These are phyloP conservation scores for Melinaea menophilus DNA, from an alignment of 2,888 invertebrate genomes.

Conservation along the genomic window DNA sequence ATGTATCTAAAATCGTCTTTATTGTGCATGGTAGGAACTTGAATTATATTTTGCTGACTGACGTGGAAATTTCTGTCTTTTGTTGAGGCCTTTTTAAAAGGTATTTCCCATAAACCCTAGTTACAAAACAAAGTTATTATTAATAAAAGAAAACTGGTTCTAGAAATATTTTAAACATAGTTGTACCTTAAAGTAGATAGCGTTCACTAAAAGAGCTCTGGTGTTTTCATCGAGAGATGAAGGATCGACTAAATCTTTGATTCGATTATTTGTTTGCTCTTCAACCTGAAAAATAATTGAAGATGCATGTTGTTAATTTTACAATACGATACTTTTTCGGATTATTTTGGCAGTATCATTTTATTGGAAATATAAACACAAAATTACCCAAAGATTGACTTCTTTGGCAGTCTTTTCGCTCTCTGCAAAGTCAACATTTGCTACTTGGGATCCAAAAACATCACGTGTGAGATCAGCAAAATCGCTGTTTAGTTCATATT, in stretches of 20 bases:
- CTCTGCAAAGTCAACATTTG: slow-evolving; percentile 79
- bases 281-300: slow-evolving; percentile 51
- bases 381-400: slow-evolving; percentile 86
- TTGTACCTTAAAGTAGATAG: slow-evolving; percentile 87
- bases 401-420: slow-evolving; percentile 58
- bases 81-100: slow-evolving; percentile 79
- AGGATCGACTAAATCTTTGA: slow-evolving; percentile 78
- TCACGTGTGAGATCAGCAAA: slow-evolving; percentile 76
- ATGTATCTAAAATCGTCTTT: slow-evolving; percentile 62
- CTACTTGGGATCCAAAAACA: slow-evolving; percentile 79
- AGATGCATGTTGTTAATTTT: background rate
- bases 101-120: slow-evolving; percentile 81
- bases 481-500: slow-evolving; percentile 66
- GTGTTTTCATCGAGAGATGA: slow-evolving; percentile 72
- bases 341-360: background rate
- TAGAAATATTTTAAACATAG: slow-evolving; percentile 9
- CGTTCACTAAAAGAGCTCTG: slow-evolving; percentile 86
- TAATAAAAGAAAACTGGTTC: background rate
- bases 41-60: slow-evolving; percentile 68
- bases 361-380: slow-evolving; percentile 9
- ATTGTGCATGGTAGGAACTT: slow-evolving; percentile 83
- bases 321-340: no score
- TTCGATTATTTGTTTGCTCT: slow-evolving; percentile 61
- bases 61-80: slow-evolving; percentile 80
- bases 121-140: background rate